These are phyloP conservation scores for Eupeodes corollae DNA, from an alignment of 1,140 invertebrate genomes.

Conservation along the genomic window DNA sequence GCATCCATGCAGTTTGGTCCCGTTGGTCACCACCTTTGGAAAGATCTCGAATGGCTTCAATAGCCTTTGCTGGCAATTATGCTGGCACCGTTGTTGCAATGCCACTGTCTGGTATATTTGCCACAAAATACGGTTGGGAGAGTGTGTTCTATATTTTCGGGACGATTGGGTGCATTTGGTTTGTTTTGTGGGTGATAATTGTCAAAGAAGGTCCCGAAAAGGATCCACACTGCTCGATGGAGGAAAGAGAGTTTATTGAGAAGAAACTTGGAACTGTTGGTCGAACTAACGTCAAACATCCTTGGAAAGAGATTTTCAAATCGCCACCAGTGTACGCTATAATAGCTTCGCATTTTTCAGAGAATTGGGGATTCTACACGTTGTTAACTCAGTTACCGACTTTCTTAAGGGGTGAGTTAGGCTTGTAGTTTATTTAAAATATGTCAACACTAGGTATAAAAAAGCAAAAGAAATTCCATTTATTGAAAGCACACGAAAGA, in stretches of 20 bases:
- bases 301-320: conserved; percentile 69
- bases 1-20: conserved; percentile 78
- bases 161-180: conserved; percentile 59
- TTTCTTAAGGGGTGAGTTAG: conserved; percentile 66
- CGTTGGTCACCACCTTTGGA: conserved; percentile 80
- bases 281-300: conserved; percentile 45
- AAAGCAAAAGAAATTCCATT: too few species aligned
- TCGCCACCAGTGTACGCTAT: conserved; percentile 85
- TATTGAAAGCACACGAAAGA: too few species aligned
- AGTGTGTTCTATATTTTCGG: conserved; percentile 85
- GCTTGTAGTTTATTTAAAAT: not conserved
- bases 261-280: conserved; percentile 28
- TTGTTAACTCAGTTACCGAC: conserved; percentile 80
- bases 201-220: conserved; percentile 65
- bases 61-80: conserved; percentile 73
- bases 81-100: conserved; percentile 71
- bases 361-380: conserved; percentile 95
- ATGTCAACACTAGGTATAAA: too few species aligned
- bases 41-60: conserved; percentile 60
- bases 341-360: conserved; percentile 78
- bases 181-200: conserved; percentile 53
- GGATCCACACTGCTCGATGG: conserved; percentile 59
- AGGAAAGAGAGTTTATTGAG: conserved; percentile 69
- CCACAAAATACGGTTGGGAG: conserved; percentile 66
- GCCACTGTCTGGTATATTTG: conserved; percentile 60